Evolutionary conservation across 2,888 invertebrate genomes (phyloP).

Genomic region (Drosophila mettleri): DNA sequence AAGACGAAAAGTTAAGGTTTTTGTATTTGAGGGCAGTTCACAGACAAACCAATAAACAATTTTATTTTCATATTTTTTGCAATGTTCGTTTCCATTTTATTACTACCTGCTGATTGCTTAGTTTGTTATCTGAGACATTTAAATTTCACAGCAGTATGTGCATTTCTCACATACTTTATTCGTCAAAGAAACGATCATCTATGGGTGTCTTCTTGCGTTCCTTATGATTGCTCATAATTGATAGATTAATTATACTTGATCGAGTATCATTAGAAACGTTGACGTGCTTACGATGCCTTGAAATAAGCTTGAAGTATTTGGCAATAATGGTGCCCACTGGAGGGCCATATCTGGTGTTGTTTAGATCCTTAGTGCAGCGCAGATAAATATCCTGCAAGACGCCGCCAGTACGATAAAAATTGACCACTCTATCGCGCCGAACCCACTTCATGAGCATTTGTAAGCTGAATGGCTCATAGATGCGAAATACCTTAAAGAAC

Average conservation of each 20-base stretch:
- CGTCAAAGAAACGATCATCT: constrained; percentile 43
- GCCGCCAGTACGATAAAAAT: constrained; percentile 16
- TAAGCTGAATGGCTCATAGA: constrained; percentile 56
- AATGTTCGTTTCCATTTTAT: neutral
- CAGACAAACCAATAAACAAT: neutral
- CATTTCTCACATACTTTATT: constrained; percentile 3
- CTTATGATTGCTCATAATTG: neutral
- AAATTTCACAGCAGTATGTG: neutral
- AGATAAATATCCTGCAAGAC: constrained; percentile 24
- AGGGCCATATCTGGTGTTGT: neutral
- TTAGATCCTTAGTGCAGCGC: constrained; percentile 34
- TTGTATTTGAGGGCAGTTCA: neutral
- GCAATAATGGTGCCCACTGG: constrained; percentile 16
- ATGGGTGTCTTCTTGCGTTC: neutral
- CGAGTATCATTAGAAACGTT: neutral
- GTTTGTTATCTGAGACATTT: neutral
- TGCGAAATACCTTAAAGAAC: constrained; percentile 68
- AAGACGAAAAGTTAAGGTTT: neutral
- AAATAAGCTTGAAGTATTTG: constrained; percentile 36
- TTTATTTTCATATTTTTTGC: neutral
- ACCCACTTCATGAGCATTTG: constrained; percentile 70
- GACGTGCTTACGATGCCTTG: constrained; percentile 22
- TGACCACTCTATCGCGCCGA: constrained; percentile 21
- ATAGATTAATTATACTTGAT: neutral
- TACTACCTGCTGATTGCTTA: neutral